Conservation (phyloP, 1,140 invertebrate species). For the Globodera ellingtonae region DNA sequence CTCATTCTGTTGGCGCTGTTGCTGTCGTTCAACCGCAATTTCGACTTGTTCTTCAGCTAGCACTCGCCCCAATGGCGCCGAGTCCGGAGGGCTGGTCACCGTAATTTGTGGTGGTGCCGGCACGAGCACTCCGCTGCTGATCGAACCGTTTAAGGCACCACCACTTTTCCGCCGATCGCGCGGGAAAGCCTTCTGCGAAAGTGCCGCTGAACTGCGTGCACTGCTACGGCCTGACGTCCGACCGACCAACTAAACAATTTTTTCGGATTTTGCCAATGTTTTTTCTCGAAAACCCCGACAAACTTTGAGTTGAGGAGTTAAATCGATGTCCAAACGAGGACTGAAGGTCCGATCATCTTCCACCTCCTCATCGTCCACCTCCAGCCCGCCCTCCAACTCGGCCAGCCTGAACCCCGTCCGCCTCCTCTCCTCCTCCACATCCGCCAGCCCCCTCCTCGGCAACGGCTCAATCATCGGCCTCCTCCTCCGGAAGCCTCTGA, state of each 20-base stretch:
- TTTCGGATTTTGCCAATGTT: not conserved
- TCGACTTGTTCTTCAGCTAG: not conserved
- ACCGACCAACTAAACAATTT: constrained; percentile 14
- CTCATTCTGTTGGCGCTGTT: not conserved
- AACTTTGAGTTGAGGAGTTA: constrained; percentile 16
- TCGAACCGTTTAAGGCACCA: not conserved
- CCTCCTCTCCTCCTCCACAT: not conserved
- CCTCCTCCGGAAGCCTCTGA: not conserved
- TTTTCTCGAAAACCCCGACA: not conserved
- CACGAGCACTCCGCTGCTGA: not conserved
- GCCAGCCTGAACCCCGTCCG: not conserved
- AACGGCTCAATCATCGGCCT: not conserved
- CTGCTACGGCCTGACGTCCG: not conserved
- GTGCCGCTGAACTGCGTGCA: not conserved
- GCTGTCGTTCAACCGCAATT: constrained; percentile 1
- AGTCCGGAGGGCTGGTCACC: constrained; percentile 12
- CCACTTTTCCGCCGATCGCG: not conserved
- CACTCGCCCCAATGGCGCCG: not conserved
- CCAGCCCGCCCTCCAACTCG: not conserved
- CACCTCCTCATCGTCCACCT: not conserved
- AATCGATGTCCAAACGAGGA: constrained; percentile 22
- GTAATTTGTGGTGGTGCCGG: constrained; percentile 23
- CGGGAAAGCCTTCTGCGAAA: not conserved
- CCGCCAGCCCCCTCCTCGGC: not conserved
- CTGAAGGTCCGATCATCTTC: constrained; percentile 3